These are phyloP conservation scores for Drosophila barbarae DNA, from an alignment of 2,888 invertebrate genomes.

Conservation along the genomic window DNA sequence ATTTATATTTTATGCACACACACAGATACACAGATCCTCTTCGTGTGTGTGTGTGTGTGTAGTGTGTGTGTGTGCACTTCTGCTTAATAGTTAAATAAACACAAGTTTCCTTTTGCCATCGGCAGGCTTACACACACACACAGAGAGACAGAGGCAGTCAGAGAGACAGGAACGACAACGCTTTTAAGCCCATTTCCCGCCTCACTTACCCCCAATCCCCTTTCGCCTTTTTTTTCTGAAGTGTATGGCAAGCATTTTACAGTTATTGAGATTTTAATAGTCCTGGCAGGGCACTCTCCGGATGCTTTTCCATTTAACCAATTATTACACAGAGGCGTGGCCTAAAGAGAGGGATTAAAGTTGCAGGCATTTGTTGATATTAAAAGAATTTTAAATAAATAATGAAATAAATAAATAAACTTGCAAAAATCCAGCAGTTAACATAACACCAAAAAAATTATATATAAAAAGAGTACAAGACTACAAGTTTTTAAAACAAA, in stretches of 20 bases:
- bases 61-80: constrained; percentile 57
- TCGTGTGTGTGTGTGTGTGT: constrained; percentile 35
- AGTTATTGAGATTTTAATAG: constrained; percentile 27
- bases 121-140: constrained; percentile 42
- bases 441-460: too few relatives aligned
- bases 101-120: constrained; percentile 55
- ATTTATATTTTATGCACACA: constrained; percentile 71
- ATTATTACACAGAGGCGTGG: constrained; percentile 14
- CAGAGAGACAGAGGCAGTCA: not conserved
- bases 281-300: constrained; percentile 6
- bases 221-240: not conserved
- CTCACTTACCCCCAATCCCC: not conserved
- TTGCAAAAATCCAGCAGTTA: too few relatives aligned
- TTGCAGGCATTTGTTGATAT: not conserved
- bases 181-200: constrained; percentile 8
- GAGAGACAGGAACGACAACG: not conserved
- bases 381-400: too few relatives aligned
- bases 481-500: too few relatives aligned
- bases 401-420: too few relatives aligned
- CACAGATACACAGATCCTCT: constrained; percentile 4
- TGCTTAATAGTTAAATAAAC: constrained; percentile 73
- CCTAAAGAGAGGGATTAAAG: not conserved
- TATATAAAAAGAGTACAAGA: too few relatives aligned
- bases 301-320: constrained; percentile 26
- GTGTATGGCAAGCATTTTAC: constrained; percentile 17